Evolutionary conservation across 1,140 invertebrate species (phyloP).

Genomic region (Hylaeus volcanicus): DNA sequence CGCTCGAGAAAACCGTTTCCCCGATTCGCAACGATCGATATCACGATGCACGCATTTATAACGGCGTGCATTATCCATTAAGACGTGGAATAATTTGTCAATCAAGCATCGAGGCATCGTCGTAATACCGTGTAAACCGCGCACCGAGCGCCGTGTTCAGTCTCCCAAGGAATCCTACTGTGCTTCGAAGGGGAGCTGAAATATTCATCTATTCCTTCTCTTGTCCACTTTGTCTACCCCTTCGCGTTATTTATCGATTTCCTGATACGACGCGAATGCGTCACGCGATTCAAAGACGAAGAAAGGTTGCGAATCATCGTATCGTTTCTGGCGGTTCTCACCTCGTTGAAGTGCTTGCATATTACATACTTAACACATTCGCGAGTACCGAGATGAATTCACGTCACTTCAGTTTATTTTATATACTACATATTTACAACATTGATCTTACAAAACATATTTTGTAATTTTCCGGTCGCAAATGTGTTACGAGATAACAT

Average conservation of each 20-base stretch:
- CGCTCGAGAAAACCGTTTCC: neutral
- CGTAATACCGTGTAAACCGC: neutral
- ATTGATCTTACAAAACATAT: too few relatives aligned
- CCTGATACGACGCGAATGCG: slow-evolving; percentile 31
- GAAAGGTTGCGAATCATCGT: too few relatives aligned
- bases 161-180: slow-evolving; percentile 37
- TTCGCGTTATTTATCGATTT: slow-evolving; percentile 49
- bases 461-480: too few relatives aligned
- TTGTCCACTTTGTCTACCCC: slow-evolving; percentile 53
- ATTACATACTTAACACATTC: too few relatives aligned
- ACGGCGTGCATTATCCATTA: neutral
- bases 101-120: neutral
- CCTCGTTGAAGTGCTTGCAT: too few relatives aligned
- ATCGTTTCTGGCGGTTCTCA: too few relatives aligned
- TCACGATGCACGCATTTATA: neutral
- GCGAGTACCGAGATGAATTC: too few relatives aligned
- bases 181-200: slow-evolving; percentile 25
- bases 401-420: too few relatives aligned
- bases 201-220: slow-evolving; percentile 56
- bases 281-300: neutral
- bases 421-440: too few relatives aligned
- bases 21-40: neutral
- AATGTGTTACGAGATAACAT: too few relatives aligned
- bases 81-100: slow-evolving; percentile 16
- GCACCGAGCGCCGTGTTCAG: neutral